Percentiles rank a stretch among this genome's conserved stretches.
phyloP scores from a whole-genome alignment of 2,888 invertebrate species.

The Drosophila paramelanica region DNA sequence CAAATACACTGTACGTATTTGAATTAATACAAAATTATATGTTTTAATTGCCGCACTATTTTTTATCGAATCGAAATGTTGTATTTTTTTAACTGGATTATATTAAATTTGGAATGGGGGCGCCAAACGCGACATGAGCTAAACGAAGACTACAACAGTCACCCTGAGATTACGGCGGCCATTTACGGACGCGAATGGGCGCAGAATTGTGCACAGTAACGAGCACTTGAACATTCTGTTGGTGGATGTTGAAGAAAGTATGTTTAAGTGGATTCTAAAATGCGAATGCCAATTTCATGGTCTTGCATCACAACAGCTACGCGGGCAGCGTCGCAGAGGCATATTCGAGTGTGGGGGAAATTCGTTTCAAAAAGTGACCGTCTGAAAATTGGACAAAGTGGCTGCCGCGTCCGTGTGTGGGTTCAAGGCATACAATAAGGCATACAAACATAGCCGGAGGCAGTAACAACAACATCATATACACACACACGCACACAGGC shows the following conservation, averaged over 20 bases:
- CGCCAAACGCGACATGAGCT: too few species aligned
- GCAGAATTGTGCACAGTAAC: constrained; percentile 31
- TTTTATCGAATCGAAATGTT: too few species aligned
- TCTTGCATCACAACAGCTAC: constrained; percentile 74
- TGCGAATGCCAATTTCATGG: constrained; percentile 78
- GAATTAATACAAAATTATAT: too few species aligned
- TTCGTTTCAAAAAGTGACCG: constrained; percentile 78
- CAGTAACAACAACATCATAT: constrained; percentile 55
- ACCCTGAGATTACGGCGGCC: constrained; percentile 16
- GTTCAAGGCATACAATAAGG: constrained; percentile 79
- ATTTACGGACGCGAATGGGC: constrained; percentile 28
- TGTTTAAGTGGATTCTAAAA: constrained; percentile 78
- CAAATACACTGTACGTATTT: too few species aligned
- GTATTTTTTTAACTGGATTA: neutral
- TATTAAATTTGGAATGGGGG: neutral
- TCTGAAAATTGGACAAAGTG: constrained; percentile 80
- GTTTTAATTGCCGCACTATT: too few species aligned
- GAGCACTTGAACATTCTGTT: constrained; percentile 20
- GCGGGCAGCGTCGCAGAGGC: constrained; percentile 58
- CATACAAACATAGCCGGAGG: constrained; percentile 68
- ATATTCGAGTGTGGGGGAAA: constrained; percentile 47
- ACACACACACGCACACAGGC: constrained; percentile 26
- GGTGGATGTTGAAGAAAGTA: constrained; percentile 60
- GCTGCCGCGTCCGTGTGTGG: constrained; percentile 64
- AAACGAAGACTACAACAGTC: constrained; percentile 7